Percentiles rank a stretch among this genome's conserved stretches.
Conservation (phyloP, 2,113 vertebrate species). For the Poeciliopsis occidentalis region DNA sequence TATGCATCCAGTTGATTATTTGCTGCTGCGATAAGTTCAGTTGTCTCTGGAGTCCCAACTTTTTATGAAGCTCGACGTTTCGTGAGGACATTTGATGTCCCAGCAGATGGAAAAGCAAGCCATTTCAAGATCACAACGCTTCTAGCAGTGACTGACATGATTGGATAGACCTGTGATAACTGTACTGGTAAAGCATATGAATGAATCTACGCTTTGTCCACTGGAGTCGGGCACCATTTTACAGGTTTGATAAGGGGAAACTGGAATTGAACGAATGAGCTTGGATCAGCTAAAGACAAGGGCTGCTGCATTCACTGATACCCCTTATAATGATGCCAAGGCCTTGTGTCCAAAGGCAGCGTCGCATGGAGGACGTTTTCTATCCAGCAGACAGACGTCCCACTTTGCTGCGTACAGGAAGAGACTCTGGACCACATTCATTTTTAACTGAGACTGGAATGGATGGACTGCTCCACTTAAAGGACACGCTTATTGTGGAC, state of each 20-base stretch:
- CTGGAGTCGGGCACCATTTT: neutral
- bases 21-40: neutral
- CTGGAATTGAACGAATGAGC: neutral
- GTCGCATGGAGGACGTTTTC: neutral
- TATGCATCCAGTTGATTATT: neutral
- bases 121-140: constrained; percentile 6
- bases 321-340: constrained; percentile 3
- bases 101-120: constrained; percentile 9
- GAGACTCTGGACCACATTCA: constrained; percentile 4
- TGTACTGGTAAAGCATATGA: constrained; percentile 8
- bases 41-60: neutral
- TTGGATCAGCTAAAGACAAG: constrained; percentile 4
- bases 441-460: constrained; percentile 1
- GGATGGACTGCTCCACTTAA: constrained; percentile 17
- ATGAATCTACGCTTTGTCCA: neutral
- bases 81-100: constrained; percentile 7
- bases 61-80: constrained; percentile 9
- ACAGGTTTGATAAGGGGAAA: constrained; percentile 3
- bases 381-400: neutral
- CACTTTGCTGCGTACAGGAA: constrained; percentile 17
- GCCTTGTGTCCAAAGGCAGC: neutral
- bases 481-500: neutral
- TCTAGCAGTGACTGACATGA: constrained; percentile 3
- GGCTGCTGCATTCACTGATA: neutral
- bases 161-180: constrained; percentile 16